Base-by-base conservation (phyloP, 2,113 vertebrate species). In the Meleagris gallopavo region DNA sequence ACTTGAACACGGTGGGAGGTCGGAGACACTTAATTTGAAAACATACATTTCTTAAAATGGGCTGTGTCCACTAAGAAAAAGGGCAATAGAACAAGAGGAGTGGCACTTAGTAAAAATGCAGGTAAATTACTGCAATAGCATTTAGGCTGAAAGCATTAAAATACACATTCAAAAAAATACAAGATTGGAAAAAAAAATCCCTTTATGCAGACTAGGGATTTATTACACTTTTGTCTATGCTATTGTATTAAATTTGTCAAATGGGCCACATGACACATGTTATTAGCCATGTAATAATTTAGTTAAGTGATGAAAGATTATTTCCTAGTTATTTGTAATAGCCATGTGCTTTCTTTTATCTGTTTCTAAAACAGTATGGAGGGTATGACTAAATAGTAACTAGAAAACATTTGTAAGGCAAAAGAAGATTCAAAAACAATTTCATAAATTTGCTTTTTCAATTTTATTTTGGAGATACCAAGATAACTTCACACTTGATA, bases 1-100 rank as follows among this genome's bases (percentile, higher is more conserved):
- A 86, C 80, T 97, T 94, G 43, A 3, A 25, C 86, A 54, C 96
- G 86, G 96, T 97, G 95, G 97, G 95, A 97, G 96, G 96, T 97
- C 96, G 97, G 71, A 94, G 88, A 96, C 82, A 90, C 65, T 95
- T 87, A 95, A 92, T 97, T 95, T 97, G 97, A 97, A 98, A 97
- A 97, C 72, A 94, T 96, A 96, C 86, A 90, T 96, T 97, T 97
- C 93, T 97, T 92, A 95, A 93, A 94, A 95, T 3, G 57, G 88
- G 66, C 76, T 97, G 92, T 94, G 75, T 87, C 83, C 83, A 38
- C 78, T 80, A 84, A 91, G 82, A 93, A 87, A 97, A 95, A 91
- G 93, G 71, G 91, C 80, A 95, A 77, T 17, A 64, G 58, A 41
- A 75, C 70, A 95, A 95, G 91, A 72, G 64, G 60, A 96, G 45